phyloP scores from a whole-genome alignment of 2,888 invertebrate species.

The Trilocha varians region DNA sequence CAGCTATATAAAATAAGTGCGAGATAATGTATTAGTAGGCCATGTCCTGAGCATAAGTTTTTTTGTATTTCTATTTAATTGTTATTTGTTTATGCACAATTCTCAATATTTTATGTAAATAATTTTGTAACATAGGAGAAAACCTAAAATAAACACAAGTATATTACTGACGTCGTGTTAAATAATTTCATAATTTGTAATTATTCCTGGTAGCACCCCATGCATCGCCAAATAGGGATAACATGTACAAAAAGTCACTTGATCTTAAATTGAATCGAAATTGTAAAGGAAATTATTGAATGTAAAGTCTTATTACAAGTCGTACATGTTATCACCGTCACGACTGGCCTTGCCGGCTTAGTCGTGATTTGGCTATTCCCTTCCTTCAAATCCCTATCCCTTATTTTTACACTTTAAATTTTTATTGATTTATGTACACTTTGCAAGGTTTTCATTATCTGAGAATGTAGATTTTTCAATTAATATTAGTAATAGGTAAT shows the following conservation, averaged over 20 bases:
- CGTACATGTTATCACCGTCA: conserved; percentile 65
- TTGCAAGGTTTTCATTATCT: no score
- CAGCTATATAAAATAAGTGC: conserved; percentile 62
- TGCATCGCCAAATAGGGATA: conserved; percentile 71
- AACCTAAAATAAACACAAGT: conserved; percentile 74
- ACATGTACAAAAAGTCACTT: conserved; percentile 53
- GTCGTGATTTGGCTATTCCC: conserved; percentile 53
- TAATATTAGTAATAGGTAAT: no score
- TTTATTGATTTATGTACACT: no score
- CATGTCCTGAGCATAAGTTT: conserved; percentile 64
- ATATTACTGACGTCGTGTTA: conserved; percentile 72
- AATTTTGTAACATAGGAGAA: conserved; percentile 74
- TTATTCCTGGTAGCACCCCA: conserved; percentile 76
- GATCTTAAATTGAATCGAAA: conserved; percentile 9
- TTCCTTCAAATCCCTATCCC: conserved; percentile 30
- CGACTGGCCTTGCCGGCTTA: conserved; percentile 20
- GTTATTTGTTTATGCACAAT: conserved; percentile 75
- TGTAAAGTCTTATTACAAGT: conserved; percentile 19
- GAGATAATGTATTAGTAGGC: conserved; percentile 64
- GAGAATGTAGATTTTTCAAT: no score
- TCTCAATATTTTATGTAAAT: conserved; percentile 75
- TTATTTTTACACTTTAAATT: background rate
- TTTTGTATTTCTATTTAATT: conserved; percentile 74
- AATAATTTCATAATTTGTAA: conserved; percentile 70
- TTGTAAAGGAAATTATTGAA: conserved; percentile 12